These are phyloP conservation scores for Tamias sibiricus DNA, from an alignment of 2,113 vertebrate species.

Conservation along the genomic window DNA sequence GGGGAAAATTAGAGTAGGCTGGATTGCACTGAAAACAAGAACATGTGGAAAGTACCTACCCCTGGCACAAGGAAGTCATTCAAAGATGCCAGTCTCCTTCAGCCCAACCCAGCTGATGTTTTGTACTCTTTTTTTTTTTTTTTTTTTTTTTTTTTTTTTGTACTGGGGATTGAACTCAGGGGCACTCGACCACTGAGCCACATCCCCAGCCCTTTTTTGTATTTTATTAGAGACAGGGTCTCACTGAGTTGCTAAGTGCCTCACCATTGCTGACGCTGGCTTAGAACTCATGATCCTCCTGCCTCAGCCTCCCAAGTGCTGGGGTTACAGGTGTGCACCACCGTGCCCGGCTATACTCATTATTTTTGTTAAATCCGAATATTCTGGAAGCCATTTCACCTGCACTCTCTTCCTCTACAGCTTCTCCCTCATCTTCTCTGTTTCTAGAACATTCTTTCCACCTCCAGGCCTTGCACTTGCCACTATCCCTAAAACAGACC, in stretches of 20 bases:
- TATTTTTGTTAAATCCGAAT: too few species aligned
- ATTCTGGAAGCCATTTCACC: background rate
- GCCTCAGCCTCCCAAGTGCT: too few species aligned
- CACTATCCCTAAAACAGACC: background rate
- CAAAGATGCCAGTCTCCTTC: background rate
- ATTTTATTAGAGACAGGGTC: too few species aligned
- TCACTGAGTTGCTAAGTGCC: too few species aligned
- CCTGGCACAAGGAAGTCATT: background rate
- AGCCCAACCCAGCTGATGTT: background rate
- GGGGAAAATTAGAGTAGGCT: constrained; percentile 5
- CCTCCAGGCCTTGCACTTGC: background rate
- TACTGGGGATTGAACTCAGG: too few species aligned
- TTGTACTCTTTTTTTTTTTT: background rate
- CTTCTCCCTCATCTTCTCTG: background rate
- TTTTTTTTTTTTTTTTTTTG: too few species aligned
- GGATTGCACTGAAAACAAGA: background rate
- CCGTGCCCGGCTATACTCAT: too few species aligned
- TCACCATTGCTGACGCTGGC: too few species aligned
- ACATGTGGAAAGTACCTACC: background rate
- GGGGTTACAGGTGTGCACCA: too few species aligned
- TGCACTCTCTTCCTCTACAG: background rate
- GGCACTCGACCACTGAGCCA: too few species aligned
- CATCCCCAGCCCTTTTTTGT: too few species aligned
- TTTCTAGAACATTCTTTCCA: background rate
- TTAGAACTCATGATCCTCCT: too few species aligned